phyloP scores from a whole-genome alignment of 2,797 vertebrate genomes.

The Champsocephalus esox region DNA sequence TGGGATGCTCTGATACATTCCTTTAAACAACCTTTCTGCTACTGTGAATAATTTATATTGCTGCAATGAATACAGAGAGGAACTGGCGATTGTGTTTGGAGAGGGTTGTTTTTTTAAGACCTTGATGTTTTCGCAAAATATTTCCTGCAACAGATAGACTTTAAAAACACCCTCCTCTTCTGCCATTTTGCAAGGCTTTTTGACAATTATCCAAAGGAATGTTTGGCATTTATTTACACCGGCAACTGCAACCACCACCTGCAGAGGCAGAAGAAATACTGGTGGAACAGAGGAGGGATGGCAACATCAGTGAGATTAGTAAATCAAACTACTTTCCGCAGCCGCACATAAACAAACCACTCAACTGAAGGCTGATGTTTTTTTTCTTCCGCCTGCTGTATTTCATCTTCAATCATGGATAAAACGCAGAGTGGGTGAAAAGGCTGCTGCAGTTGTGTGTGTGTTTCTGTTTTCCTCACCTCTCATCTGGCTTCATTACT shows the following conservation, averaged over 20 bases:
- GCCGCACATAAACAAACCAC: constrained; percentile 67
- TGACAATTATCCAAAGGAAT: constrained; percentile 32
- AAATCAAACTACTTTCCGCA: constrained; percentile 58
- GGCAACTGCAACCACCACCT: constrained; percentile 46
- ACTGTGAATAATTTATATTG: neutral
- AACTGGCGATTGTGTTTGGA: neutral
- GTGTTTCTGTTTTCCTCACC: neutral
- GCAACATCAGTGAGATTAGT: constrained; percentile 52
- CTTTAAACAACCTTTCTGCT: neutral
- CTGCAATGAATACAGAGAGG: neutral
- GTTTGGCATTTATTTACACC: constrained; percentile 52
- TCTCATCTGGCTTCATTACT: constrained; percentile 30
- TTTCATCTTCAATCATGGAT: constrained; percentile 60
- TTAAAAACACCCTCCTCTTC: neutral
- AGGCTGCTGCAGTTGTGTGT: neutral
- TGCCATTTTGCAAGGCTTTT: constrained; percentile 21
- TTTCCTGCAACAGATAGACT: constrained; percentile 4
- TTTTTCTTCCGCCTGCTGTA: constrained; percentile 26
- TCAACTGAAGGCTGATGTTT: constrained; percentile 57
- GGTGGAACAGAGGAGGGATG: constrained; percentile 36
- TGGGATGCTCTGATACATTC: no score
- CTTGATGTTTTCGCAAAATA: neutral
- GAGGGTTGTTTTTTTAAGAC: neutral
- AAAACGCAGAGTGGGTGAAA: constrained; percentile 48
- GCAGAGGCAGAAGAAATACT: constrained; percentile 42